phyloP scores from a whole-genome alignment of 2,797 vertebrate genomes.

The Hozukius guyotensis region DNA sequence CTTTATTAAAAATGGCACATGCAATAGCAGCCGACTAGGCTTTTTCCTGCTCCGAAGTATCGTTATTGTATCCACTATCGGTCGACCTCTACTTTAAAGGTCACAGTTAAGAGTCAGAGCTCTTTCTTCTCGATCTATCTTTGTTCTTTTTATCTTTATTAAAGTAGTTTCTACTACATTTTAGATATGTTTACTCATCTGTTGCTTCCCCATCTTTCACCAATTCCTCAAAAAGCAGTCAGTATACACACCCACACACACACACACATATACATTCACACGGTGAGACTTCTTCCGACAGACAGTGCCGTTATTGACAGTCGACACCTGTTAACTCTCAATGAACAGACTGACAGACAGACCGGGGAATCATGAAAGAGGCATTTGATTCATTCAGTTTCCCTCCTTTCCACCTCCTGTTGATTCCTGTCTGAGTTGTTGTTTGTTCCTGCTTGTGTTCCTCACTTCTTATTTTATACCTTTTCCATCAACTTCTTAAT shows the following conservation, averaged over 20 bases:
- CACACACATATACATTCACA: background rate
- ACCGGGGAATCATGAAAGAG: background rate
- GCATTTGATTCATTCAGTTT: background rate
- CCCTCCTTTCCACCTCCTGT: background rate
- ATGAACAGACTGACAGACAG: conserved; percentile 27
- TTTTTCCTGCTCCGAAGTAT: too few relatives aligned
- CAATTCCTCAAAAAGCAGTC: background rate
- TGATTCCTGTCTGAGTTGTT: background rate
- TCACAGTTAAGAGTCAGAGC: background rate
- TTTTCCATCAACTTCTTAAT: background rate
- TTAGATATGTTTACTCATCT: background rate
- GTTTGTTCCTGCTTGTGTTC: background rate
- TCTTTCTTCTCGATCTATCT: background rate
- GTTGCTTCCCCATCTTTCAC: background rate
- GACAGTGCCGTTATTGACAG: conserved; percentile 36
- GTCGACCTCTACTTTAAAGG: background rate
- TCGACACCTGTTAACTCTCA: conserved; percentile 35
- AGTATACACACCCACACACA: background rate
- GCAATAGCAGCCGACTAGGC: too few relatives aligned
- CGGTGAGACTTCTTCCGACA: background rate
- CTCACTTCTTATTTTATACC: background rate
- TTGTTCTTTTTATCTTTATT: background rate
- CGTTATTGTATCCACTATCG: too few relatives aligned
- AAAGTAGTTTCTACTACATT: background rate
- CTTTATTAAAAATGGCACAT: too few relatives aligned